phyloP scores from a whole-genome alignment of 2,888 invertebrate genomes.

The Frankliniella intonsa region DNA sequence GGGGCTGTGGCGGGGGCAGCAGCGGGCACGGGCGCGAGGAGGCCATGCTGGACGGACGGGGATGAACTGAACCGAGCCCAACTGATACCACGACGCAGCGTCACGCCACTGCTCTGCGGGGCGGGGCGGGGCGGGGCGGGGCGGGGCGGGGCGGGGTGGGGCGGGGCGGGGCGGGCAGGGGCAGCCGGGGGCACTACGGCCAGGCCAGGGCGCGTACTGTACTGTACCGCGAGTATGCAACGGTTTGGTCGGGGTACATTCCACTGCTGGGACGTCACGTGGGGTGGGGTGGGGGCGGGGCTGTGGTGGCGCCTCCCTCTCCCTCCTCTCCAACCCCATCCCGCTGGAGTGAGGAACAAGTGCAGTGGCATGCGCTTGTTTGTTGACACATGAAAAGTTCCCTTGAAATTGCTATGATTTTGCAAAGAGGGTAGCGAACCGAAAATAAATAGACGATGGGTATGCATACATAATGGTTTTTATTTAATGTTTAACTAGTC shows the following conservation, averaged over 20 bases:
- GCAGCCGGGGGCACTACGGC: background rate
- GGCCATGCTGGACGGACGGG: background rate
- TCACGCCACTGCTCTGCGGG: background rate
- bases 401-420: too few species aligned
- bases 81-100: background rate
- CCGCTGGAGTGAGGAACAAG: too few species aligned
- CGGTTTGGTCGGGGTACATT: background rate
- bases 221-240: background rate
- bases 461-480: conserved; percentile 9
- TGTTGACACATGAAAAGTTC: too few species aligned
- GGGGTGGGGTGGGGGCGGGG: too few species aligned
- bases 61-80: background rate
- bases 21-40: background rate
- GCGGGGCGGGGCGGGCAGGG: background rate
- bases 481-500: conserved; percentile 11
- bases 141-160: background rate
- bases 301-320: too few species aligned
- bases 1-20: background rate
- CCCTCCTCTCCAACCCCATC: too few species aligned
- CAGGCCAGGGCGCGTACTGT: background rate
- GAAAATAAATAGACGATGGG: background rate
- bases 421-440: too few species aligned
- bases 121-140: background rate
- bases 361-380: too few species aligned
- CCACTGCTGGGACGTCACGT: background rate